Base-by-base conservation (phyloP, 2,113 vertebrate species). In the Scortum barcoo region DNA sequence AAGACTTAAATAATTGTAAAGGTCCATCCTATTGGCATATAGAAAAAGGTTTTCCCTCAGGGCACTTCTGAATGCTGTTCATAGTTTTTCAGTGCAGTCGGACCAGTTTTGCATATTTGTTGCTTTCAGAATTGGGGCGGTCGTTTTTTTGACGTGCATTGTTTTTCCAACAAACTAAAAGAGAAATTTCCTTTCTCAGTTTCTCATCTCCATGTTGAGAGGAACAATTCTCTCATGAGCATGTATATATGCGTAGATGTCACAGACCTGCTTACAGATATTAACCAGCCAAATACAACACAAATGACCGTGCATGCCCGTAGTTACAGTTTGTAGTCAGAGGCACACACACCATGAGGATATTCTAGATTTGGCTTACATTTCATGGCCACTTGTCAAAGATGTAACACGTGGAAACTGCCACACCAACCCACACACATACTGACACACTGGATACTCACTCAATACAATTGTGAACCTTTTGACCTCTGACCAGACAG, bases 391-490 rank as follows among this genome's bases (percentile, higher is more conserved):
- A 38, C 54, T 57, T 65, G 36, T 51, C 8, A 66, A 54, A 73
- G 51, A 67, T 54, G n/a, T 60, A 63, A 53, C 36, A 12, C 38
- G n/a, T 80, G 46, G 85, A 86, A 80, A 70, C 48, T 78, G 78
- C 72, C 66, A 71, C 46, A 79, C 33, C 5, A n/a, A 65, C 24
- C 44, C 36, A 48, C 28, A 58, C 24, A 61, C 61, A 58, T 4
- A 57, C 48, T 76, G 42, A 81, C 60, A 67, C 51, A 54, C 72
- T 56, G 73, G 24, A 62, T n/a, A n/a, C n/a, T n/a, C n/a, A n/a
- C 72, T 78, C 53, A 53, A 72, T 78, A 42, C 80, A 83, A 56
- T 63, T 80, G 81, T 72, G 73, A 86, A 86, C 87, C 68, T 51
- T 70, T 48, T 89, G 80, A 89, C 89, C 79, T 67, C 61, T 56